Evolutionary conservation across 35 echinoderm and acorn worm genomes (phyloP).

Genomic region (Heliocidaris tuberculata): DNA sequence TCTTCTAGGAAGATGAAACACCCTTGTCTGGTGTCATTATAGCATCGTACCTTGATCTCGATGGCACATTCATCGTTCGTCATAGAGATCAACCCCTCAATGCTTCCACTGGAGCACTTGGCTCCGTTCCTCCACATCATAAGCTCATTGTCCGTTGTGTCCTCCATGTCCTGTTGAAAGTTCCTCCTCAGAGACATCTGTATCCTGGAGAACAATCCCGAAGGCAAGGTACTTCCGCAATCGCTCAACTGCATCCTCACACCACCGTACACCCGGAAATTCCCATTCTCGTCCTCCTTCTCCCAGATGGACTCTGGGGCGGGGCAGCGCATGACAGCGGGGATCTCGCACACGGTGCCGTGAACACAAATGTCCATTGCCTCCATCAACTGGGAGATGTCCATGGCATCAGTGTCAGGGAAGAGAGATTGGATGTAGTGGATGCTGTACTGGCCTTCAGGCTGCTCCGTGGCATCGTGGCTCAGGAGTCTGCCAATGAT

Average conservation of each 20-base stretch:
- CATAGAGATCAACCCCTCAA: constrained; percentile 82
- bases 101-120: constrained; percentile 87
- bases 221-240: constrained; percentile 63
- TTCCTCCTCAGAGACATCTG: constrained; percentile 85
- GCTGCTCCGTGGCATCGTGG: constrained; percentile 76
- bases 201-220: constrained; percentile 75
- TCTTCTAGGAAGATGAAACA: constrained; percentile 99
- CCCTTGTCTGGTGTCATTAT: constrained; percentile 77
- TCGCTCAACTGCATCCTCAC: constrained; percentile 83
- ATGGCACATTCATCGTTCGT: constrained; percentile 81
- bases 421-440: constrained; percentile 94
- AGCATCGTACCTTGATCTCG: constrained; percentile 83
- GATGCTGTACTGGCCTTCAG: constrained; percentile 89
- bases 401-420: constrained; percentile 72
- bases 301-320: constrained; percentile 87
- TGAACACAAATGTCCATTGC: constrained; percentile 95
- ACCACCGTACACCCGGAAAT: constrained; percentile 85
- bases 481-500: constrained; percentile 82
- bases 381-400: constrained; percentile 88
- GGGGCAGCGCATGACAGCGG: constrained; percentile 64
- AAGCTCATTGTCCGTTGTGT: constrained; percentile 79
- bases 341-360: constrained; percentile 89
- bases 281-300: constrained; percentile 72
- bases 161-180: constrained; percentile 94
- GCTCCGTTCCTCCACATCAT: constrained; percentile 92